Evolutionary conservation across 2,888 invertebrate genomes (phyloP), one percentile per base, ranked within the genome.

Genomic region (Temnothorax rugatulus): DNA sequence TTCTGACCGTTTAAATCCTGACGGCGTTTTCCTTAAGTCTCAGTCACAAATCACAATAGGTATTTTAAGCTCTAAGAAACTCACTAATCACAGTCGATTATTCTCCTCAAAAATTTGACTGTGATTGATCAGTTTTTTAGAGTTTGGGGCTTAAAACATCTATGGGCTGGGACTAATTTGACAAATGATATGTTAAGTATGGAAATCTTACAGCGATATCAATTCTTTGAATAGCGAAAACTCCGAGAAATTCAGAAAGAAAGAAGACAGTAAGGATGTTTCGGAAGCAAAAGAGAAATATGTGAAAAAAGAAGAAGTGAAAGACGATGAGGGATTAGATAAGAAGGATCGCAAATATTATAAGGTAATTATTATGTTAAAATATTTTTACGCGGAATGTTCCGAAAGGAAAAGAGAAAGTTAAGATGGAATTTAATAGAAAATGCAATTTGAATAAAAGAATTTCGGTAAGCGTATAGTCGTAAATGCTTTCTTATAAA

Each of bases 341-440:
- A 96, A 96, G 68, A 96, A 96, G 92, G 97, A 97, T 79, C 96
- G 96, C 90, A 96, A 95, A 90, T 94, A 94, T 84, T 93, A 93
- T 76, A 95, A 96, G 97, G 92, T 97, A 97, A 88, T 96, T 68
- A 34, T 47, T 61, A 47, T 68, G 29, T 54, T 61, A 47, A 21
- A 1, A 34, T 44, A 52, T 29, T 83, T 29, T 41, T 81, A 64
- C 13, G 21, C 41, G 25, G 8, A 76, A 11, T 52, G 2, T 38
- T 38, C 11, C 5, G 11, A 63, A 38, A 61, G 9, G 8, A 38
- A 63, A 63, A 34, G 7, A 50, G 7, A 38, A 64, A 7, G 2
- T 21, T 64, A 38, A 8, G 34, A 29, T 29, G 29, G 11, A 41
- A 64, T 41, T 64, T 7, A 64, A 63, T n/a, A n/a, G 25, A 59